Conservation (phyloP, 2,888 invertebrate species). For the Xestia sexstrigata region DNA sequence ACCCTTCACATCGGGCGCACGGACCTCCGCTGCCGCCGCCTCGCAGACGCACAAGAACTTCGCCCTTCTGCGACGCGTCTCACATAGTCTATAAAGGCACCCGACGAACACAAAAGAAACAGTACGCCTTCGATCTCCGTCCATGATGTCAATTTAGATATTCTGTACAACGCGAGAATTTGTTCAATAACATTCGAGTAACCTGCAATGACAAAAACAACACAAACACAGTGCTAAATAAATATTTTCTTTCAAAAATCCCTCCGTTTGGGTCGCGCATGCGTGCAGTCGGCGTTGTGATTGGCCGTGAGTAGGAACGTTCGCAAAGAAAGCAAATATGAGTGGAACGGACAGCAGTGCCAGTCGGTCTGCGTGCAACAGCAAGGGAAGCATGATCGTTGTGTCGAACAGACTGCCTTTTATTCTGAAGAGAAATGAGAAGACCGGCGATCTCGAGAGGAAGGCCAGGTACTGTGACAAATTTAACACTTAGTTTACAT, state of each 20-base stretch:
- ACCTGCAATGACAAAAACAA: conserved; percentile 79
- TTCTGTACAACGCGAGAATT: conserved; percentile 72
- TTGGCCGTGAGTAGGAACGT: conserved; percentile 82
- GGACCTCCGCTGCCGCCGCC: conserved; percentile 80
- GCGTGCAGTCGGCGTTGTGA: conserved; percentile 83
- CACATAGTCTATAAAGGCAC: conserved; percentile 87
- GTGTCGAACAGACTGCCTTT: conserved; percentile 98
- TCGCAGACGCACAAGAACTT: conserved; percentile 80
- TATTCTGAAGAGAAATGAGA: conserved; percentile 94
- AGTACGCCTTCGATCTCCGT: conserved; percentile 86
- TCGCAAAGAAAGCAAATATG: conserved; percentile 79
- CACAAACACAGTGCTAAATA: conserved; percentile 74
- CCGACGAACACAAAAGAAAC: conserved; percentile 83
- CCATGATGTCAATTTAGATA: conserved; percentile 84
- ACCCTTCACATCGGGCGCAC: conserved; percentile 76
- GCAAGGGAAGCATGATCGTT: conserved; percentile 95
- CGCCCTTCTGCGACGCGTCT: conserved; percentile 84
- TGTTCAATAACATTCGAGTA: conserved; percentile 52
- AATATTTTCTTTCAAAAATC: conserved; percentile 77
- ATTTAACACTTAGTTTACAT: not conserved
- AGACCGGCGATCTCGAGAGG: conserved; percentile 93
- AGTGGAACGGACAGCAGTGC: conserved; percentile 77
- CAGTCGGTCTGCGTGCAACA: conserved; percentile 87
- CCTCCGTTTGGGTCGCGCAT: conserved; percentile 83
- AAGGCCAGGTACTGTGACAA: conserved; percentile 93